Percentiles rank a stretch among this genome's conserved stretches.
Conservation (phyloP, 1,140 invertebrate species). For the Aphis craccivora region DNA sequence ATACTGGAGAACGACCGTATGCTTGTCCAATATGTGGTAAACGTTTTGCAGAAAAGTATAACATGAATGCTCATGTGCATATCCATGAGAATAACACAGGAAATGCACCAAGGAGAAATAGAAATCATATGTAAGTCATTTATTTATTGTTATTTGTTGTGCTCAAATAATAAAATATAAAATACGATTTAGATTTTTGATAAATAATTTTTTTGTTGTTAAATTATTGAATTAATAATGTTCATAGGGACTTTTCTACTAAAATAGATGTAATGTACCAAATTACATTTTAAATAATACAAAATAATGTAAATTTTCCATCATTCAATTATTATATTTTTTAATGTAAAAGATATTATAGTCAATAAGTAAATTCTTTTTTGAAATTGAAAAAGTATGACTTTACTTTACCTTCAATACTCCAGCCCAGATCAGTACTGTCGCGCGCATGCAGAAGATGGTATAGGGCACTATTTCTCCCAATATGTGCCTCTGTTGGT, state of each 20-base stretch:
- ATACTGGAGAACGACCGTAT: slow-evolving; percentile 75
- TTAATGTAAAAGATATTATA: background rate
- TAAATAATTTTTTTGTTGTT: background rate
- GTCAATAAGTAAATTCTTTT: background rate
- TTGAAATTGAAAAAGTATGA: background rate
- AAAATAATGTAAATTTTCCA: too few relatives aligned
- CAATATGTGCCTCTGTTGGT: too few relatives aligned
- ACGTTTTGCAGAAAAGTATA: slow-evolving; percentile 71
- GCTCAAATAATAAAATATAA: background rate
- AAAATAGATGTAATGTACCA: background rate
- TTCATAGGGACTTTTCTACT: background rate
- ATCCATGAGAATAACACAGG: slow-evolving; percentile 64
- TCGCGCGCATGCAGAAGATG: too few relatives aligned
- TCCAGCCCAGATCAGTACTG: too few relatives aligned
- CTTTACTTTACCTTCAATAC: too few relatives aligned
- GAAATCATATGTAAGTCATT: slow-evolving; percentile 61
- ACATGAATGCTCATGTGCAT: slow-evolving; percentile 66
- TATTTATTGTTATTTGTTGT: slow-evolving; percentile 42
- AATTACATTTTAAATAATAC: background rate
- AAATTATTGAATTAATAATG: background rate
- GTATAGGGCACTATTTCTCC: too few relatives aligned
- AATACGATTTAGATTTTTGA: background rate
- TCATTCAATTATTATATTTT: too few relatives aligned
- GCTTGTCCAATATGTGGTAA: slow-evolving; percentile 72
- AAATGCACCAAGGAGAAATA: slow-evolving; percentile 61